phyloP scores from a whole-genome alignment of 2,797 vertebrate genomes.

The Pseudochaenichthys georgianus region DNA sequence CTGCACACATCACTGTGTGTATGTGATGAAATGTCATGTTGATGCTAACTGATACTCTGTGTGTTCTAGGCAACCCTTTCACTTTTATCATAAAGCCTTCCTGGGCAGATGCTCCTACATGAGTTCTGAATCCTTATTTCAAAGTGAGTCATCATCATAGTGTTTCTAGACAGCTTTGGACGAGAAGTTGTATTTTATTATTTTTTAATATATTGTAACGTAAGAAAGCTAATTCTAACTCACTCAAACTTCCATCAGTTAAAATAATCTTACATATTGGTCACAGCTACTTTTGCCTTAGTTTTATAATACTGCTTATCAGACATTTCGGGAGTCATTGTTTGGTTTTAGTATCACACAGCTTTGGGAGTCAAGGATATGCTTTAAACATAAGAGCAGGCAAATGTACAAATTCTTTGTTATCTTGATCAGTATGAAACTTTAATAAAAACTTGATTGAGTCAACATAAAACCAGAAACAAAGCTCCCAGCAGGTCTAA shows the following conservation, averaged over 20 bases:
- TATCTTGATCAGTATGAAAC: neutral
- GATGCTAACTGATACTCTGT: conserved; percentile 16
- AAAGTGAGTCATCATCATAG: conserved; percentile 58
- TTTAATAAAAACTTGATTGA: neutral
- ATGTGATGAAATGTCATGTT: neutral
- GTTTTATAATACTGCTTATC: neutral
- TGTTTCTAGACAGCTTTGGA: neutral
- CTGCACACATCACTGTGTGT: too few relatives aligned
- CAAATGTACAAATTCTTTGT: neutral
- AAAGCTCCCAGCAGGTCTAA: neutral
- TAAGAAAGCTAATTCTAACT: neutral
- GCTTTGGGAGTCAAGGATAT: neutral
- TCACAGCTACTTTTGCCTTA: neutral
- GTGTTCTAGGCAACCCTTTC: conserved; percentile 64
- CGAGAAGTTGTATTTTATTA: neutral
- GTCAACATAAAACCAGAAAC: neutral
- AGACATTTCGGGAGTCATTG: neutral
- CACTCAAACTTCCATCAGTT: neutral
- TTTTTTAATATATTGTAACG: neutral
- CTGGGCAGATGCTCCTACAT: conserved; percentile 75
- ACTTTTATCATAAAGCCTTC: conserved; percentile 49
- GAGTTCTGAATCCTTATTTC: conserved; percentile 31
- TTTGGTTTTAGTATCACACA: neutral
- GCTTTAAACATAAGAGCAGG: neutral
- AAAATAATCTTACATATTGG: neutral